Conservation (phyloP, 2,797 vertebrate species). For the Etheostoma perlongum region DNA sequence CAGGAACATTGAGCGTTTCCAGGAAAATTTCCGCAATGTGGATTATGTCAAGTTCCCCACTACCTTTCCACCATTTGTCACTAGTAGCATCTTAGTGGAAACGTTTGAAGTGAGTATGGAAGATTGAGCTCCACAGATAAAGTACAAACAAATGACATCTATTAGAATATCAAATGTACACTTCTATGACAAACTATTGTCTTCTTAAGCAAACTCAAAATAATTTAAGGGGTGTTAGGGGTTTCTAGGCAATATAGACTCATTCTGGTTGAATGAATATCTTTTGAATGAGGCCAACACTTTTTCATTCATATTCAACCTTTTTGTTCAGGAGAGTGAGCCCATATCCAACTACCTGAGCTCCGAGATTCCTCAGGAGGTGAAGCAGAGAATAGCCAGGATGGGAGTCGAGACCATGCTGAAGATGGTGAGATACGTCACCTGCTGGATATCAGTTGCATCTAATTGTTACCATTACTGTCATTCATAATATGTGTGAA, state of each 20-base stretch:
- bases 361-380: conserved; percentile 76
- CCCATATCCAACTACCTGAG: conserved; percentile 91
- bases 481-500: no score
- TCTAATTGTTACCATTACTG: not conserved
- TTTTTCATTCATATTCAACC: not conserved
- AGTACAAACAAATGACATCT: not conserved
- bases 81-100: conserved; percentile 92
- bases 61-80: conserved; percentile 92
- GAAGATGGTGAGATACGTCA: conserved; percentile 91
- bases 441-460: not conserved
- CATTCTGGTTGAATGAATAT: not conserved
- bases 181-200: not conserved
- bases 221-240: not conserved
- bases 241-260: not conserved
- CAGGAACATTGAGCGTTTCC: conserved; percentile 92
- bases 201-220: not conserved
- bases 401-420: conserved; percentile 95
- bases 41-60: conserved; percentile 92
- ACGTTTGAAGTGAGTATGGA: conserved; percentile 91
- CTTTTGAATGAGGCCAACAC: not conserved
- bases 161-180: not conserved
- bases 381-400: conserved; percentile 90
- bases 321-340: conserved; percentile 84
- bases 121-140: not conserved
- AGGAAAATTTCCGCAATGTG: conserved; percentile 88